These are phyloP conservation scores for Aplocera efformata DNA, from an alignment of 2,888 invertebrate species.

Conservation along the genomic window DNA sequence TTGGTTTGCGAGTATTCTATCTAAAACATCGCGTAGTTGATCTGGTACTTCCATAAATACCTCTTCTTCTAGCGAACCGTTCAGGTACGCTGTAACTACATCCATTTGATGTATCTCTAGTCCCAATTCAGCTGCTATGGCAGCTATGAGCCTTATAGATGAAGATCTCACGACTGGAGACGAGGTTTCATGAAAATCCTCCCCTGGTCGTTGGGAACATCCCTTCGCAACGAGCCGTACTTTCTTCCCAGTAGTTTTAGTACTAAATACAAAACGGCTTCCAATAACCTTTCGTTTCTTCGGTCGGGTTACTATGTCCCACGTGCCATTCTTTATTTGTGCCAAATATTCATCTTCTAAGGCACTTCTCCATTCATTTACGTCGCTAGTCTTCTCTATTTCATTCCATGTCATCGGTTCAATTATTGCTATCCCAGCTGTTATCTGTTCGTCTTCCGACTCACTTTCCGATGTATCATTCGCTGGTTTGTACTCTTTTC, in stretches of 20 bases:
- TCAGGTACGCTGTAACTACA: slow-evolving; percentile 7
- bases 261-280: background rate
- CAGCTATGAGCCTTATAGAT: background rate
- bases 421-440: too few species aligned
- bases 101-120: slow-evolving; percentile 5
- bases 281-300: background rate
- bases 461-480: too few species aligned
- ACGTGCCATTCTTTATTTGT: background rate
- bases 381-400: too few species aligned
- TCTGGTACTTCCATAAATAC: slow-evolving; percentile 2
- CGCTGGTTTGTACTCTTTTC: too few species aligned
- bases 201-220: background rate
- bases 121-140: background rate
- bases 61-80: slow-evolving; percentile 1
- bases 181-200: slow-evolving; percentile 7
- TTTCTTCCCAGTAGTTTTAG: background rate
- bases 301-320: background rate
- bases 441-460: too few species aligned
- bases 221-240: slow-evolving; percentile 6
- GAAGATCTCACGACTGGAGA: background rate
- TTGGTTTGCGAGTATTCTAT: too few species aligned
- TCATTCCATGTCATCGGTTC: too few species aligned
- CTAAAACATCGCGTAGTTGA: too few species aligned
- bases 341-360: background rate
- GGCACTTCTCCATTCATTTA: background rate